Evolutionary conservation across 2,113 vertebrate species (phyloP), one percentile per base, ranked within the genome.

Genomic region (Poeciliopsis prolifica): DNA sequence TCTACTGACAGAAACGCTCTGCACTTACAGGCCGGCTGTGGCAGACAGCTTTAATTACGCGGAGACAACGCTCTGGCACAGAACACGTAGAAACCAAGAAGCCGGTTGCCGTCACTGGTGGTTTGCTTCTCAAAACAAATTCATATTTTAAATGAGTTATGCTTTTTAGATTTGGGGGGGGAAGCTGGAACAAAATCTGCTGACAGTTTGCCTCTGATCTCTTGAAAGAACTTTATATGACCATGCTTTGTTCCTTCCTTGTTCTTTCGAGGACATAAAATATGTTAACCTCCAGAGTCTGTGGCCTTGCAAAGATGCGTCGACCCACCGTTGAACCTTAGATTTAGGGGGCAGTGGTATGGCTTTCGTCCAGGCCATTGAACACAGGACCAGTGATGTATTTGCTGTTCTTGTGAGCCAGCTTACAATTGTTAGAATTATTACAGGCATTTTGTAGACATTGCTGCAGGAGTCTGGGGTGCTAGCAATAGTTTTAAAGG

Each of bases 21-120:
- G 4, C 70, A 35, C 62, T 28, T 61, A 14, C 14, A 58, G 79
- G 64, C 76, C 30, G 77, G 76, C 78, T 62, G 67, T 51, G 48
- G 74, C 81, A 76, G 77, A 68, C 75, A 2, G 72, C 66, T 66
- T 70, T 82, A 84, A 80, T 84, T 83, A 83, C 28, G 77, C 51
- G 65, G 73, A 84, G 69, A 72, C 62, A 8, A 54, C 70, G 42
- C 64, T 71, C n/a, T 79, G 80, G 70, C 81, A 78, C 44, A 70
- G 35, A n/a, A 15, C 65, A 14, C 35, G 24, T n/a, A 58, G 10
- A 69, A 54, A 8, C 35, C 72, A 13, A 42, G 29, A 61, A 62
- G 19, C 33, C 2, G 30, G 76, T 72, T 31, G 74, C 37, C 72
- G 63, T 75, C 66, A 58, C 40, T 44, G 9, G 61, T 29, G 44